Base-by-base conservation (phyloP, 2,797 vertebrate genomes). In the Siniperca scherzeri region DNA sequence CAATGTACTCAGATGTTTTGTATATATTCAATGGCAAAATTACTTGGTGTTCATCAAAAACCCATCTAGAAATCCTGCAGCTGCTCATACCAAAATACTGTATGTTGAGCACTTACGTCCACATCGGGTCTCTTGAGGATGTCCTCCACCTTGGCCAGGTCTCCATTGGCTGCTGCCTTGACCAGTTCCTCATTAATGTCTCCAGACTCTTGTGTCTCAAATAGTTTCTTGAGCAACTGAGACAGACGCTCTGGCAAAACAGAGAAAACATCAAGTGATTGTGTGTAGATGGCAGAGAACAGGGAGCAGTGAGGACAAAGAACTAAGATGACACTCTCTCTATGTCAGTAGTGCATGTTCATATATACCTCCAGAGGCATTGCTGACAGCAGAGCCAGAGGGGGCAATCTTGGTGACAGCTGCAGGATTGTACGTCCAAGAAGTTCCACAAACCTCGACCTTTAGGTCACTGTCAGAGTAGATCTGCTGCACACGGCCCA, bases 391-490 rank as follows among this genome's bases (percentile, higher is more conserved):
- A 5, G 98, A 98, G 87, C 98, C 98, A 48, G 98, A 97, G 60
- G 99, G 98, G 53, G 99, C 98, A 64, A 99, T 98, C 92, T 99
- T 99, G 0, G 98, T 99, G 93, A 99, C 99, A 83, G 99, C 99
- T 53, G 98, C 97, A 38, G 98, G 99, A 92, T 99, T 99, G 75
- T 99, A 99, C 0, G 99, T 99, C 99, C 99, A 99, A 69, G 98
- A 99, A 7, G 99, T 99, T 74, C 99, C 99, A 87, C 99, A 99
- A 87, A 99, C 99, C 93, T 99, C 99, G 42, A 99, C 99, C 91
- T 99, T 99, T 92, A 99, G 95, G 93, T 99, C 99, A 14, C 98
- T 99, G 96, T 99, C 99, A 59, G 98, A 99, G 95, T 99, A 99
- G 93, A 99, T 99, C 95, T 99, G 99, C 89, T 99, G 99, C 81